Conservation (phyloP, 2,113 vertebrate species). For the Xiphophorus hellerii region DNA sequence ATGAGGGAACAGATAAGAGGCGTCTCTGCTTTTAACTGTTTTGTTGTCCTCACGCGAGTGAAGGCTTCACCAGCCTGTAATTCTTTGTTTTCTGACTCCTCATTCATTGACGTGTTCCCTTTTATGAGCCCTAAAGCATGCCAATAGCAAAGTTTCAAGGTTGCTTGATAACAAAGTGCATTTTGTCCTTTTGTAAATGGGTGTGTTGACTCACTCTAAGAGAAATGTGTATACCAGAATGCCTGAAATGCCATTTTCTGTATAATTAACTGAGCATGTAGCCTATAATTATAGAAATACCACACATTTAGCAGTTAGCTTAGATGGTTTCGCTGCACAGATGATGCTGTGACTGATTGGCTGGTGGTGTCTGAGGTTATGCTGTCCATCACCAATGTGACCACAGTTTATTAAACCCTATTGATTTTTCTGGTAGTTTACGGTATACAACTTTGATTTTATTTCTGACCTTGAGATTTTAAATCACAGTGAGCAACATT, state of each 20-base stretch:
- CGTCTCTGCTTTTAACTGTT: background rate
- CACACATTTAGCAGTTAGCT: background rate
- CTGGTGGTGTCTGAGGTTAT: background rate
- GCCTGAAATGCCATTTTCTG: slow-evolving; percentile 25
- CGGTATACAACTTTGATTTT: too few relatives aligned
- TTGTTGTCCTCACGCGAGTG: slow-evolving; percentile 1
- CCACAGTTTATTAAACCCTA: too few relatives aligned
- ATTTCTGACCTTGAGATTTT: too few relatives aligned
- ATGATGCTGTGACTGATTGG: slow-evolving; percentile 31
- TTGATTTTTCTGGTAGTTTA: too few relatives aligned
- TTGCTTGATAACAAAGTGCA: slow-evolving; percentile 22
- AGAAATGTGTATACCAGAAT: slow-evolving; percentile 20
- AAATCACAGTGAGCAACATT: background rate
- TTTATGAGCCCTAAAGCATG: slow-evolving; percentile 22
- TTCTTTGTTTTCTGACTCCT: background rate
- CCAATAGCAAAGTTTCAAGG: slow-evolving; percentile 14
- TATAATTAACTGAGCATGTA: slow-evolving; percentile 8
- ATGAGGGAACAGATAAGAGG: background rate
- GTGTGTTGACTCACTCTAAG: slow-evolving; percentile 28
- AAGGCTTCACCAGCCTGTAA: slow-evolving; percentile 8
- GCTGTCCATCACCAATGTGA: too few relatives aligned
- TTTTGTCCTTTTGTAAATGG: slow-evolving; percentile 21
- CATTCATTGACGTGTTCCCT: slow-evolving; percentile 10
- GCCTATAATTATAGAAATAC: slow-evolving; percentile 15
- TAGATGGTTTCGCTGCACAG: slow-evolving; percentile 10